A percentile compares a stretch with the other conserved stretches of the same genome.
These are phyloP conservation scores for Apeira syringaria DNA, from an alignment of 2,888 invertebrate genomes.

Conservation along the genomic window DNA sequence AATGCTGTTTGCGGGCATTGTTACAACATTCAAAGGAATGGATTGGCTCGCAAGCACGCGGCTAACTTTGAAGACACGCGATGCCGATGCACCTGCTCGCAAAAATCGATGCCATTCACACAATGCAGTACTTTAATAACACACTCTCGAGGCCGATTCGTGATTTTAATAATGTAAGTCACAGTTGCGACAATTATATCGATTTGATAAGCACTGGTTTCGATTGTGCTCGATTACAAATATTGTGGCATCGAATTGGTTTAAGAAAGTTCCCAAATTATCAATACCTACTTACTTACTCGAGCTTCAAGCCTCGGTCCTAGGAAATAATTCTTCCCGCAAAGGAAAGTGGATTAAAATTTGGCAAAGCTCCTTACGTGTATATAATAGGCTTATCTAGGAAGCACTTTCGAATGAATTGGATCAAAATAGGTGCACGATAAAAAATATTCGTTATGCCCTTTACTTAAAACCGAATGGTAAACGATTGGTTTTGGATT, in stretches of 20 bases:
- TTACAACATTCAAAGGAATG: slow-evolving; percentile 7
- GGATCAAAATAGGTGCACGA: slow-evolving; percentile 6
- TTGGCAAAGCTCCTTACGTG: slow-evolving; percentile 12
- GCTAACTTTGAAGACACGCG: slow-evolving; percentile 10
- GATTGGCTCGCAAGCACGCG: slow-evolving; percentile 1
- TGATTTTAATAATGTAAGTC: slow-evolving; percentile 29
- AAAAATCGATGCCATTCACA: slow-evolving; percentile 33
- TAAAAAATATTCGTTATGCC: slow-evolving; percentile 3
- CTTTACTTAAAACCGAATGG: too few relatives aligned
- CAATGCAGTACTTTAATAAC: slow-evolving; percentile 38
- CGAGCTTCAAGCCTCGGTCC: too few relatives aligned
- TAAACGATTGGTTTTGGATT: too few relatives aligned
- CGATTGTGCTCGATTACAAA: too few relatives aligned
- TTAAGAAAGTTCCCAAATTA: too few relatives aligned
- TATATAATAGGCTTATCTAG: slow-evolving; percentile 5
- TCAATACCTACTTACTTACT: too few relatives aligned
- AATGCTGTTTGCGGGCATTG: slow-evolving; percentile 4
- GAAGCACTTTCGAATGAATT: slow-evolving; percentile 1
- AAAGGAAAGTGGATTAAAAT: slow-evolving; percentile 9
- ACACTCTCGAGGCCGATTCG: slow-evolving; percentile 34
- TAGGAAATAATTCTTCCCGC: too few relatives aligned
- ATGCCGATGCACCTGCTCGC: slow-evolving; percentile 32
- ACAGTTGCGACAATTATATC: slow-evolving; percentile 16
- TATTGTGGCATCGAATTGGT: too few relatives aligned
- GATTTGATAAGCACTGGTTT: slow-evolving; percentile 1